Evolutionary conservation across 1,140 invertebrate genomes (phyloP).

Genomic region (Diachasma alloeum): DNA sequence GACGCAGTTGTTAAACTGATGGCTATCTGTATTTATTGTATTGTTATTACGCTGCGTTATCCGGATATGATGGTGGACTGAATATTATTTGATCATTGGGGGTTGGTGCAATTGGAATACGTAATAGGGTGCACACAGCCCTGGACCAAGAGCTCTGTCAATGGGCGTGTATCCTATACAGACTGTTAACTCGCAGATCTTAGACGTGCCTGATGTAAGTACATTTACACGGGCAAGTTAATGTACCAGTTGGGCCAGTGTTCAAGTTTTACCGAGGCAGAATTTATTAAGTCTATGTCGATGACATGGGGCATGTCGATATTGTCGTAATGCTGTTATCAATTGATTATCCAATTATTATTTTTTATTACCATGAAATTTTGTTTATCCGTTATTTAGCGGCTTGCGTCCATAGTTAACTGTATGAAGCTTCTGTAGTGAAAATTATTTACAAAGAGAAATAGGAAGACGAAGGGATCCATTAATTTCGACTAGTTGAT

Average conservation of each 20-base stretch:
- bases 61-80: conserved; percentile 44
- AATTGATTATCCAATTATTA: conserved; percentile 17
- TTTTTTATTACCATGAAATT: not conserved
- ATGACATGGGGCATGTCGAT: conserved; percentile 42
- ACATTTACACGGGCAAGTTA: conserved; percentile 26
- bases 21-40: conserved; percentile 40
- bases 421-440: not conserved
- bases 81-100: conserved; percentile 1
- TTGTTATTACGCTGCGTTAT: conserved; percentile 60
- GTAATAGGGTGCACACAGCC: conserved; percentile 83
- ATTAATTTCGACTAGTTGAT: not conserved
- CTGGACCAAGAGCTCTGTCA: conserved; percentile 83
- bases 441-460: not conserved
- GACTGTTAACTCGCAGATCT: conserved; percentile 83
- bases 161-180: conserved; percentile 89
- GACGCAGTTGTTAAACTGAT: not conserved
- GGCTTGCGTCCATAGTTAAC: not conserved
- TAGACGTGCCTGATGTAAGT: conserved; percentile 89
- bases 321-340: conserved; percentile 37
- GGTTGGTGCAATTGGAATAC: conserved; percentile 28
- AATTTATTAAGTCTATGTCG: not conserved
- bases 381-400: not conserved
- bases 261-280: conserved; percentile 17
- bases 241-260: not conserved
- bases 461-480: not conserved